These are phyloP conservation scores for Bufo gargarizans DNA, from an alignment of 2,113 vertebrate species.

Conservation along the genomic window DNA sequence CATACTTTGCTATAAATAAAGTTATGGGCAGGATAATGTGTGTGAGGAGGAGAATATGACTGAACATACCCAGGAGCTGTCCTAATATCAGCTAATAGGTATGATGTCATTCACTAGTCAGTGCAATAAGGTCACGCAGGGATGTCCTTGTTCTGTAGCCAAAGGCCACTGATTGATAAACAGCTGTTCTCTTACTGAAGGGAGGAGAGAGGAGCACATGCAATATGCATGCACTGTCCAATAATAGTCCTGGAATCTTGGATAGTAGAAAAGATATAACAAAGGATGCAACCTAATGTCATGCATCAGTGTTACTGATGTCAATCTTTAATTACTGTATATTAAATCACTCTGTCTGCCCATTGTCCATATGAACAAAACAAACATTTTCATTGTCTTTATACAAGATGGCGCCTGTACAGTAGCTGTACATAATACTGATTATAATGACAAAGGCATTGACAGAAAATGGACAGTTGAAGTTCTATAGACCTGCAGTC, in stretches of 20 bases:
- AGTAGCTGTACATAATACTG: not conserved
- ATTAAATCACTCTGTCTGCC: not conserved
- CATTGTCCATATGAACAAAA: not conserved
- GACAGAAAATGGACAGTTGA: not conserved
- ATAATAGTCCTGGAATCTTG: not conserved
- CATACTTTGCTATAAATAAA: slow-evolving; percentile 47
- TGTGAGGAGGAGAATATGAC: slow-evolving; percentile 22
- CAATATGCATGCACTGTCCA: not conserved
- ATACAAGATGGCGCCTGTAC: not conserved
- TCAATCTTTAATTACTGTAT: not conserved
- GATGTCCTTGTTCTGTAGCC: slow-evolving; percentile 22
- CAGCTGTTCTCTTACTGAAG: slow-evolving; percentile 10
- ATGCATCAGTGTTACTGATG: not conserved
- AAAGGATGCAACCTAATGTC: not conserved
- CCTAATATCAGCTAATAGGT: slow-evolving; percentile 49
- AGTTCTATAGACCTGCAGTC: not conserved
- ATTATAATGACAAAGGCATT: not conserved
- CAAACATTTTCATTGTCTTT: not conserved
- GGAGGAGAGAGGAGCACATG: not conserved
- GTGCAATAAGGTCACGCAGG: slow-evolving; percentile 26
- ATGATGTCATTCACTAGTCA: slow-evolving; percentile 49
- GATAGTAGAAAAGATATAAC: not conserved
- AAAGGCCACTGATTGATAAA: slow-evolving; percentile 40
- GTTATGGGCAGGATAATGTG: slow-evolving; percentile 8
- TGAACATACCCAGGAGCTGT: slow-evolving; percentile 19